Evolutionary conservation across 2,113 vertebrate genomes (phyloP), one percentile per base, ranked within the genome.

Genomic region (Bucco capensis): DNA sequence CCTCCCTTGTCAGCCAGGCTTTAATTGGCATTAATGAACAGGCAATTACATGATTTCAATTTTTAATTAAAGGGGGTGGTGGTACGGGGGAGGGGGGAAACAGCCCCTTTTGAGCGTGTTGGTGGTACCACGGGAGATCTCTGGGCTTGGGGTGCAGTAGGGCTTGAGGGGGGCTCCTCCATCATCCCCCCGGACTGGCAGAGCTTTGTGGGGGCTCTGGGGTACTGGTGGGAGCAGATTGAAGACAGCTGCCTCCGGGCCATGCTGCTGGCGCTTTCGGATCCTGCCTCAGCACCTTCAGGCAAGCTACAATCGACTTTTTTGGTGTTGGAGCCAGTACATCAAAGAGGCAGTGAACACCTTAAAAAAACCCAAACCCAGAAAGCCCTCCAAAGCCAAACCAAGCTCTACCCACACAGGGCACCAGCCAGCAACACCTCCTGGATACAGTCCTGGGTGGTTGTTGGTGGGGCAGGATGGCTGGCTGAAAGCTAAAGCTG

Each of bases 1-100:
- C 85, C 93, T 96, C 94, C 81, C 88, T 86, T 53, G 69, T 88
- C 95, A 73, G 91, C 78, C 33, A 4, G 86, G 84, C 86, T 93
- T 88, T 93, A 93, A 93, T 95, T 96, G 87, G 67, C 58, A 82
- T 94, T 95, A 92, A 92, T 94, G 92, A 96, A 88, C 56, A 90
- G 72, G 81, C 88, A 94, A 92, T 96, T 92, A 94, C 38, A 65
- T 25, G 24, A 94, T 95, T 95, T 94, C 71, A 92, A 64, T 76
- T 51, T 85, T 86, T 94, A 95, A 97, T 95, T 91, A 95, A 95
- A 92, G 67, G 73, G 51, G 83, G 56, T 21, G 89, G 70, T 1
- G 27, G 54, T 73, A 74, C 44, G 75, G 82, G 56, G 78, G 49
- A 71, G 81, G 23, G 24, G 83, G 33, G 21, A 10, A 37, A 14